Base-by-base conservation (phyloP, 2,888 invertebrate genomes). In the Drosophila planitibia region DNA sequence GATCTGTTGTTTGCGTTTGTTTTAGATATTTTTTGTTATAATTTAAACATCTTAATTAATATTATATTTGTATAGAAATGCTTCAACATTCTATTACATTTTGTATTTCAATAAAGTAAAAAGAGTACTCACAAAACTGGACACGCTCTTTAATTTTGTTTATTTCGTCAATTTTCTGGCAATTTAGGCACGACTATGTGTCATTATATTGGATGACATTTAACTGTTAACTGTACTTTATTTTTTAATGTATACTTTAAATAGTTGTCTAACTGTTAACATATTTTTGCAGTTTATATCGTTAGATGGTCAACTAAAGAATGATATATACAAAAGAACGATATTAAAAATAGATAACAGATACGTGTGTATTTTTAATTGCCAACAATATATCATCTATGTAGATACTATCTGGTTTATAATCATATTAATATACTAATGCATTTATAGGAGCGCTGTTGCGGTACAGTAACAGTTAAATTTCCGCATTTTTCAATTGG, bases 81-180 rank as follows among this genome's bases (percentile, higher is more conserved):
- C 59, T 69, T 33, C 44, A 41, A 61, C 51, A 66, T 60, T 79
- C 61, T 32, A 64, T 47, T 37, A 41, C 47, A 65, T 65, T 71
- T 53, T 77, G 62, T 39, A 79, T 71, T 81, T 69, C 53, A 65
- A 65, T 81, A 53, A 82, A 69, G 22, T 49, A 57, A 66, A 66
- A 69, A 19, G 37, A 52, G 7, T 49, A 53, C 28, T 35, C 37
- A 14, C 47, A 52, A 58, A 51, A 54, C n/a, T 30, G 37, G 62
- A 58, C 41, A 67, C 59, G 54, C 51, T 67, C 12, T 54, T 58
- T 66, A 53, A 52, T 63, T 66, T 66, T 4, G 37, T 16, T n/a
- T 37, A 66, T 72, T 79, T 78, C 22, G 57, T 47, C 72, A 73
- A 79, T 85, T 89, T 89, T 79, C 82, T 79, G 74, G 74, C 67